These are phyloP conservation scores for Aricia agestis DNA, from an alignment of 1,140 invertebrate genomes.

Conservation along the genomic window DNA sequence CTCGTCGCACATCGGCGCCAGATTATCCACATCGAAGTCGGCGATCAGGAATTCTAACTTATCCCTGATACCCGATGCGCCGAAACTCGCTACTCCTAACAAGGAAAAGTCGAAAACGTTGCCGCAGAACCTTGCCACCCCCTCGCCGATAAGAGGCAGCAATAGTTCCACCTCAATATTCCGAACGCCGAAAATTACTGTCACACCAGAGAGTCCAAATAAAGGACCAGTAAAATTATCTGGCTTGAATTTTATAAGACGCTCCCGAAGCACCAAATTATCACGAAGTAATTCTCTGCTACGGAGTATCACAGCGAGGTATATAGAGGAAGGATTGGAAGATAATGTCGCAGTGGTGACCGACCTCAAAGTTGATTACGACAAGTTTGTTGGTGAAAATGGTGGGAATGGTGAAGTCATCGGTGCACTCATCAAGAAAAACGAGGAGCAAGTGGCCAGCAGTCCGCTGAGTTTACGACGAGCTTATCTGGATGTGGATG, in stretches of 20 bases:
- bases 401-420: conserved; percentile 66
- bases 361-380: conserved; percentile 59
- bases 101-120: conserved; percentile 78
- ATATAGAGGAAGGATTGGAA: conserved; percentile 61
- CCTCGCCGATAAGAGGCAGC: conserved; percentile 62
- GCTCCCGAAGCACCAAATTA: conserved; percentile 84
- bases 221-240: conserved; percentile 74
- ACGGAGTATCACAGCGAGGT: conserved; percentile 68
- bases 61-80: conserved; percentile 66
- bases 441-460: conserved; percentile 63
- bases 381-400: conserved; percentile 63
- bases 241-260: conserved; percentile 78
- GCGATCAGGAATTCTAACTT: conserved; percentile 67
- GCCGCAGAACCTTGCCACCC: conserved; percentile 73
- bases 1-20: conserved; percentile 49
- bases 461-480: conserved; percentile 72
- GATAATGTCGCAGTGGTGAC: conserved; percentile 56
- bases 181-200: conserved; percentile 64
- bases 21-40: conserved; percentile 42
- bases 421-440: conserved; percentile 62
- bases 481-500: conserved; percentile 75
- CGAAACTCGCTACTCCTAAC: conserved; percentile 55
- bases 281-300: conserved; percentile 80
- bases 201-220: conserved; percentile 66
- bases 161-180: conserved; percentile 71